phyloP scores from a whole-genome alignment of 2,113 vertebrate species.

The Glaucidium brasilianum region DNA sequence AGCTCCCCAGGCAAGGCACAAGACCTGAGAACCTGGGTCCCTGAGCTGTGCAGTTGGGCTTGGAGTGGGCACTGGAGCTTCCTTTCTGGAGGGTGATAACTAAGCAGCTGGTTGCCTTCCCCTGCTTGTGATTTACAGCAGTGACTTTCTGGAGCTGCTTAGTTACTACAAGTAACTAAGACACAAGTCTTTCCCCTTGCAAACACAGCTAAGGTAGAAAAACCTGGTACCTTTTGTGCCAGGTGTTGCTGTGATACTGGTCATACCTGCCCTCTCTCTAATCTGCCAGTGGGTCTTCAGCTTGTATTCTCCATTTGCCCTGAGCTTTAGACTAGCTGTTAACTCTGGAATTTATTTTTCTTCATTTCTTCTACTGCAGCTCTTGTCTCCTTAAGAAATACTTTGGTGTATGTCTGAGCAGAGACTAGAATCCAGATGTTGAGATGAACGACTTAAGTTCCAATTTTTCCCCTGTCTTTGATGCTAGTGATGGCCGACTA shows the following conservation, averaged over 20 bases:
- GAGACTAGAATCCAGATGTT: not conserved
- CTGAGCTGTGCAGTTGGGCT: not conserved
- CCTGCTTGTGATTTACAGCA: not conserved
- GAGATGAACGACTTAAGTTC: not conserved
- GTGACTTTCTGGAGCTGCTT: not conserved
- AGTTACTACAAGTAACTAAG: no score
- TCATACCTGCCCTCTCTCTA: not conserved
- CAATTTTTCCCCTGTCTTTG: not conserved
- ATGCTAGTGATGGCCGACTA: not conserved
- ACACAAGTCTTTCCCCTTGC: not conserved
- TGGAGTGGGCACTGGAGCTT: not conserved
- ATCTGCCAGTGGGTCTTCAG: not conserved
- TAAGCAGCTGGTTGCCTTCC: not conserved
- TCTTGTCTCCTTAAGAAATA: not conserved
- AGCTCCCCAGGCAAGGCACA: not conserved
- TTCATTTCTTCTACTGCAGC: not conserved
- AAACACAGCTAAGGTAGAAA: not conserved
- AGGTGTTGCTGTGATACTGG: not conserved
- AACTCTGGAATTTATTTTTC: not conserved
- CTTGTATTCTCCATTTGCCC: not conserved
- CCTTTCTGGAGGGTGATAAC: not conserved
- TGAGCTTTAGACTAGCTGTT: not conserved
- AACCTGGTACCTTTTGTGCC: not conserved
- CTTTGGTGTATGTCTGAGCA: not conserved
- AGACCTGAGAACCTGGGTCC: not conserved